Evolutionary conservation across 2,797 vertebrate genomes (phyloP).

Genomic region (Galago senegalensis): DNA sequence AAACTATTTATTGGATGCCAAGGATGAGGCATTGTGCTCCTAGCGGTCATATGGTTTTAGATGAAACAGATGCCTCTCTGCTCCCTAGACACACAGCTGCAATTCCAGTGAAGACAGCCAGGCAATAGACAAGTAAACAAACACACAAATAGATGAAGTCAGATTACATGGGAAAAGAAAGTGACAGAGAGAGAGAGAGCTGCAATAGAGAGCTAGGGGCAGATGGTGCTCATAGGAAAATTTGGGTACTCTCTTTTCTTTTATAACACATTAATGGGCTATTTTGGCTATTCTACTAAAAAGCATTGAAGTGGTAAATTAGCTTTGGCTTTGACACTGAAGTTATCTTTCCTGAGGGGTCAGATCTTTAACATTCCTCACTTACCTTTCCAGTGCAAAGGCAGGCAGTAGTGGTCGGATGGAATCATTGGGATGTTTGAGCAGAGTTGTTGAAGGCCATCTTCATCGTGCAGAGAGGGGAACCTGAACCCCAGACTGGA

Average conservation of each 20-base stretch:
- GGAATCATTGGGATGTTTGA: conserved; percentile 75
- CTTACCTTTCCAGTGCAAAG: conserved; percentile 64
- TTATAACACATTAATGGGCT: conserved; percentile 32
- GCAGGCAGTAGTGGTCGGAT: conserved; percentile 37
- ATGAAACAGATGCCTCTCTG: neutral
- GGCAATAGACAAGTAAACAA: conserved; percentile 28
- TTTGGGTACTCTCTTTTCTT: conserved; percentile 56
- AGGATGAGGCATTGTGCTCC: neutral
- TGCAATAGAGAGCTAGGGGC: neutral
- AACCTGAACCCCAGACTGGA: conserved; percentile 84
- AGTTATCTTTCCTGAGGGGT: conserved; percentile 72
- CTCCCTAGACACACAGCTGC: neutral
- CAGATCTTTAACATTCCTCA: conserved; percentile 70
- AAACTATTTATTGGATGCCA: conserved; percentile 30
- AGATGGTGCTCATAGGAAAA: conserved; percentile 12
- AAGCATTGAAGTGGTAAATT: conserved; percentile 76
- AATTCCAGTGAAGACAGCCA: conserved; percentile 33
- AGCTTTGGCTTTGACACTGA: conserved; percentile 74
- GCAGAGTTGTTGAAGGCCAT: conserved; percentile 77
- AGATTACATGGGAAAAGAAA: neutral
- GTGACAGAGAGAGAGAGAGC: neutral
- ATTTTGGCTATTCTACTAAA: conserved; percentile 51
- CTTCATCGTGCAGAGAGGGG: conserved; percentile 81
- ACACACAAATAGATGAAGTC: neutral
- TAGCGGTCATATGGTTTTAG: conserved; percentile 45